These are phyloP conservation scores for Proctacanthus coquilletti DNA, from an alignment of 1,140 invertebrate species.

Conservation along the genomic window DNA sequence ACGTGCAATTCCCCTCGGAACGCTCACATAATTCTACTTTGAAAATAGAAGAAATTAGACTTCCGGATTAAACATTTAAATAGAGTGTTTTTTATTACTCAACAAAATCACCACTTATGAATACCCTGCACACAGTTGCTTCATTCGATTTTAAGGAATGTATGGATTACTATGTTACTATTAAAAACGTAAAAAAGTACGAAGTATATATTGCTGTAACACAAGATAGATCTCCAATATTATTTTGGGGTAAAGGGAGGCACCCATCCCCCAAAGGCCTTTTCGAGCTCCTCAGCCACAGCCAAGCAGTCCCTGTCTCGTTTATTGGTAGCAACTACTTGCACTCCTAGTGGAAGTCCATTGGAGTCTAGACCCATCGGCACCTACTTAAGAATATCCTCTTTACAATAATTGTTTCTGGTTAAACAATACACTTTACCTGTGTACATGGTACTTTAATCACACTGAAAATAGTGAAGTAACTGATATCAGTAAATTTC, in stretches of 20 bases:
- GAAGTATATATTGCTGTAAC: too few species aligned
- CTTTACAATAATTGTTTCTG: too few species aligned
- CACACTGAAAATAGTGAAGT: slow-evolving; percentile 80
- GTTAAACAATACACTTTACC: slow-evolving; percentile 29
- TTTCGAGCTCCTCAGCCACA: slow-evolving; percentile 69
- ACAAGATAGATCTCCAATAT: neutral
- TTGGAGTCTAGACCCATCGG: slow-evolving; percentile 54
- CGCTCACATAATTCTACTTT: too few species aligned
- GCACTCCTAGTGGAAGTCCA: slow-evolving; percentile 66
- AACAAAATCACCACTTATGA: too few species aligned
- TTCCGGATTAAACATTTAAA: too few species aligned
- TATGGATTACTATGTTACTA: too few species aligned
- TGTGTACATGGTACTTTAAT: slow-evolving; percentile 72
- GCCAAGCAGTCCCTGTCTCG: slow-evolving; percentile 69
- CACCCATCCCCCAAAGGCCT: slow-evolving; percentile 69
- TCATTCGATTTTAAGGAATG: too few species aligned
- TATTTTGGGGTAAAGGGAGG: slow-evolving; percentile 32
- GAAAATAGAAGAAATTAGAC: too few species aligned
- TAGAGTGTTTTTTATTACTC: too few species aligned
- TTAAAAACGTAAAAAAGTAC: too few species aligned
- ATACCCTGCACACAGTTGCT: too few species aligned
- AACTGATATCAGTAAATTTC: slow-evolving; percentile 73
- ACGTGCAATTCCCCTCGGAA: too few species aligned
- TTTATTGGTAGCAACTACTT: slow-evolving; percentile 59
- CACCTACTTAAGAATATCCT: slow-evolving; percentile 34